These are phyloP conservation scores for Emydoidea blandingii DNA, from an alignment of 2,797 vertebrate genomes.

Conservation along the genomic window DNA sequence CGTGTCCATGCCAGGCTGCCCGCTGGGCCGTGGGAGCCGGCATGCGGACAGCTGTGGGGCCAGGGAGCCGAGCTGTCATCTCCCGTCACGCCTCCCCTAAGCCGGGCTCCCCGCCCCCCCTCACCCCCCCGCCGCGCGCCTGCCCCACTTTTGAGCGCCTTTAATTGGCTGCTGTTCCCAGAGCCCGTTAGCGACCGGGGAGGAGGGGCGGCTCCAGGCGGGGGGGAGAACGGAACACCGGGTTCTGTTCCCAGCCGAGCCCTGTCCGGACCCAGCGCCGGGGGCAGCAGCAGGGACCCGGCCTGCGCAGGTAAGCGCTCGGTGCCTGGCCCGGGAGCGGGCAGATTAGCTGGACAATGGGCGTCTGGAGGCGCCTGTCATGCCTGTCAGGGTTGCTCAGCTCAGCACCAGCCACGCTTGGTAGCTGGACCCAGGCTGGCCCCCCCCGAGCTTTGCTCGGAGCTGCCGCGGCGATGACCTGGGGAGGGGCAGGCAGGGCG, in stretches of 20 bases:
- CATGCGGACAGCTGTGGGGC: not conserved
- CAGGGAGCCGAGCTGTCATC: not conserved
- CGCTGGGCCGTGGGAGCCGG: not conserved
- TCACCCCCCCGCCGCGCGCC: not conserved
- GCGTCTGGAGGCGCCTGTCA: not conserved
- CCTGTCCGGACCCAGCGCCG: not conserved
- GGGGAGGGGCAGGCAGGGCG: not conserved
- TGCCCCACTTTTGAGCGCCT: not conserved
- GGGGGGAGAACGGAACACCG: not conserved
- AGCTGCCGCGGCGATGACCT: fast-evolving
- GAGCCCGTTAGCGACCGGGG: not conserved
- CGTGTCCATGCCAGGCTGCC: not conserved
- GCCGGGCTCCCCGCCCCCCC: not conserved
- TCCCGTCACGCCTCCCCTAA: not conserved
- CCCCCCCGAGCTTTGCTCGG: not conserved
- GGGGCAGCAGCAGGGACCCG: not conserved
- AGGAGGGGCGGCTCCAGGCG: not conserved
- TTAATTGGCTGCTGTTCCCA: not conserved
- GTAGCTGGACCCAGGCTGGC: not conserved
- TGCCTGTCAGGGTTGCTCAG: not conserved
- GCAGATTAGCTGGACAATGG: not conserved
- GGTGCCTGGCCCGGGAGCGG: not conserved
- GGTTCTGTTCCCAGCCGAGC: not conserved
- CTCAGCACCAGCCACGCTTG: not conserved
- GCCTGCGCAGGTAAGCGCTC: not conserved